Conservation (phyloP, 2,888 invertebrate species). For the Drosophila limbata region DNA sequence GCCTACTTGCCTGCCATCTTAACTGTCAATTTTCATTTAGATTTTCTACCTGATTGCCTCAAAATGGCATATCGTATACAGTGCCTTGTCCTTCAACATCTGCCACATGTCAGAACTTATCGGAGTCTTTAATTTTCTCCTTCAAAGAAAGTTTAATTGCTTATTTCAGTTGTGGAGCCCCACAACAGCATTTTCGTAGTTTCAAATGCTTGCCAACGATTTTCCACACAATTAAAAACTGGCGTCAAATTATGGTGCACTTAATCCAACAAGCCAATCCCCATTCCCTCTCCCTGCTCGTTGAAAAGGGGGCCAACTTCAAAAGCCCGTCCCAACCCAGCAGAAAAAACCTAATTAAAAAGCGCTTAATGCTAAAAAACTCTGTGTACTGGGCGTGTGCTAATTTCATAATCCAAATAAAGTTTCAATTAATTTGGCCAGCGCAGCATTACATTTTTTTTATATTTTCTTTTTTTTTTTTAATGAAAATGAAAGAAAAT, state of each 20-base stretch:
- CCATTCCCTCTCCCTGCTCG: background rate
- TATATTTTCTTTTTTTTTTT: constrained; percentile 14
- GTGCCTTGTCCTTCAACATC: constrained; percentile 4
- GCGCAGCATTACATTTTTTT: constrained; percentile 47
- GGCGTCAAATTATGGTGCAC: constrained; percentile 67
- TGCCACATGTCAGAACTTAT: constrained; percentile 24
- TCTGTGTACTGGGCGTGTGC: constrained; percentile 65
- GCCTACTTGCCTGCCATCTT: constrained; percentile 40
- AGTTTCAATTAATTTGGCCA: constrained; percentile 78
- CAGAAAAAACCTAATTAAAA: constrained; percentile 72
- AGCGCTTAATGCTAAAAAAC: constrained; percentile 68
- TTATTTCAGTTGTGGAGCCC: constrained; percentile 36
- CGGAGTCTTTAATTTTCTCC: background rate
- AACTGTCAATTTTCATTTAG: constrained; percentile 76
- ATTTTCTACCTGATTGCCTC: constrained; percentile 67
- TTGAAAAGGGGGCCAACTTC: constrained; percentile 36
- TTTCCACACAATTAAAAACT: constrained; percentile 72
- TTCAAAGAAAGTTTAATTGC: constrained; percentile 63
- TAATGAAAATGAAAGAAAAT: constrained; percentile 41
- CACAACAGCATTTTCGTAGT: constrained; percentile 44
- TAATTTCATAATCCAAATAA: constrained; percentile 81
- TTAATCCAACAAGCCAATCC: constrained; percentile 30
- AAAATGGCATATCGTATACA: constrained; percentile 32
- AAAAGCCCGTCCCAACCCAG: constrained; percentile 35
- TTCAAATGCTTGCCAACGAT: constrained; percentile 55